Percentiles rank a stretch among this genome's conserved stretches.
Evolutionary conservation across 1,140 invertebrate species (phyloP).

Genomic region (Drosophila bocqueti): DNA sequence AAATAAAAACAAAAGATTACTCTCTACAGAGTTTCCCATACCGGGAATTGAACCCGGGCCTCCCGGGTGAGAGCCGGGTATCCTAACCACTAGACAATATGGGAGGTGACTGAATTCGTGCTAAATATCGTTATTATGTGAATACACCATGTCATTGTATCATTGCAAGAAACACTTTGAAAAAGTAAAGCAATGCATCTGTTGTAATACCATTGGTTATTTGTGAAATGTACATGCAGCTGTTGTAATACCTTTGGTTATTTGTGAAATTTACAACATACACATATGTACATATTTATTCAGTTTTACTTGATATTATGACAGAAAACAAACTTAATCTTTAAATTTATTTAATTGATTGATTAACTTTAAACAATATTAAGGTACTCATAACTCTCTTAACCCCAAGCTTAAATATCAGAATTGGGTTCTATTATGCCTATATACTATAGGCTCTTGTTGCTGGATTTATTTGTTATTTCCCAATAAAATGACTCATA

Average conservation of each 20-base stretch:
- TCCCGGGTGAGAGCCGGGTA: conserved; percentile 94
- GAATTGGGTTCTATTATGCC: neutral
- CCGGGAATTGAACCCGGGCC: conserved; percentile 88
- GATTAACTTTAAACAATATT: too few relatives aligned
- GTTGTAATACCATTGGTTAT: too few relatives aligned
- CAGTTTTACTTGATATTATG: neutral
- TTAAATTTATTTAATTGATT: neutral
- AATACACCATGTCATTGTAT: too few relatives aligned
- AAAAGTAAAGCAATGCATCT: too few relatives aligned
- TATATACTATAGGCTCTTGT: neutral
- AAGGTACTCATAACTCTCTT: too few relatives aligned
- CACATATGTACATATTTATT: neutral
- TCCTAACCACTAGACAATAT: conserved; percentile 93
- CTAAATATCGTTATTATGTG: too few relatives aligned
- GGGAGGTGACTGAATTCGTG: conserved; percentile 72
- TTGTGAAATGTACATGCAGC: too few relatives aligned
- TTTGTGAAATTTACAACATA: too few relatives aligned
- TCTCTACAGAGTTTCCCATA: conserved; percentile 88
- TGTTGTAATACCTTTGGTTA: too few relatives aligned
- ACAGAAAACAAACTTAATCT: neutral
- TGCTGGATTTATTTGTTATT: neutral
- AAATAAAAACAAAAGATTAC: too few relatives aligned
- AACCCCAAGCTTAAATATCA: neutral
- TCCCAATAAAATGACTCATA: neutral
- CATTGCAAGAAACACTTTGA: too few relatives aligned